Base-by-base conservation (phyloP, 1,140 invertebrate genomes). In the Fopius arisanus region DNA sequence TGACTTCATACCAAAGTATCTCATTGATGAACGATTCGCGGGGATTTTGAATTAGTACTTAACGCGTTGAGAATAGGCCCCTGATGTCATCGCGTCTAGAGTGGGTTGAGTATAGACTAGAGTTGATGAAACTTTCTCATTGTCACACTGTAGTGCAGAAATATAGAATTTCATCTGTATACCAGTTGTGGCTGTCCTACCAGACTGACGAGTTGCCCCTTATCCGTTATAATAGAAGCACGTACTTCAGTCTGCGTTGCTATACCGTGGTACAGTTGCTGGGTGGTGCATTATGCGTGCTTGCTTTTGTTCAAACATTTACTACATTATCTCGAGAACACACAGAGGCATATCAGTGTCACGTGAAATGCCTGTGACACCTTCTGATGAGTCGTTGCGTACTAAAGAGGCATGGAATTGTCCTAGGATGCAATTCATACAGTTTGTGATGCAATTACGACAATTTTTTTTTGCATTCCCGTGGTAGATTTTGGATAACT, bases 261-360 rank as follows among this genome's bases (percentile, higher is more conserved):
- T 59, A 59, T 59, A 28, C 23, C 19, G 12, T 12, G 6, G 43
- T 59, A 59, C 54, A 26, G 54, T 16, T 2, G 19, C 23, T 59
- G 54, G 19, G 5, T 14, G 7, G 9, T 59, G 23, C 54, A 59
- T 59, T 26, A 59, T 59, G 23, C 23, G 54, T 59, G 16, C 16
- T 26, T 59, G 2, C 54, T 21, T 26, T 59, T 59, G 54, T 59
- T 59, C 19, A 28, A 59, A 26, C 54, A 59, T 59, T 59, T 59
- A 28, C 54, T 26, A 26, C 54, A 59, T 59, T 59, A 59, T 59
- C 54, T 59, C 6, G 2, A 59, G 2, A 23, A 59, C 54, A 28
- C 19, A 59, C 54, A 59, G 19, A 21, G 54, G 23, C 23, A 59
- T 59, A 59, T 59, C 54, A 59, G 54, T 59, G 54, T 59, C 54